Base-by-base conservation (phyloP, 2,888 invertebrate genomes). In the Mimumesa dahlbomi region DNA sequence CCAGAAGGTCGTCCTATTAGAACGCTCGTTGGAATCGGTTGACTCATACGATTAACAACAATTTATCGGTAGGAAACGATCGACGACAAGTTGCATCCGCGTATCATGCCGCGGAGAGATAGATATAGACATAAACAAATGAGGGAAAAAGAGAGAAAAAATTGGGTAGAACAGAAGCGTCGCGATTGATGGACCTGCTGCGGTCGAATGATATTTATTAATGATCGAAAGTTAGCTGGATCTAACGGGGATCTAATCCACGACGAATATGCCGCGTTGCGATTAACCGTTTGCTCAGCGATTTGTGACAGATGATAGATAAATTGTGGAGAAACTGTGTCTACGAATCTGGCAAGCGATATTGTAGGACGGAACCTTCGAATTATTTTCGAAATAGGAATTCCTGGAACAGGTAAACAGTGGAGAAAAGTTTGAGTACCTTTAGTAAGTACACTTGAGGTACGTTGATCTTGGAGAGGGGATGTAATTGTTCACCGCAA, bases 241-340 rank as follows among this genome's bases (percentile, higher is more conserved):
- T 31, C 22, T 18, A 66, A 68, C 67, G 46, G 68, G 31, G 43
- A 66, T 45, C 22, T 43, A 49, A 59, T 69, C 18, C 21, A 40
- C 45, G 42, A 49, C 42, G 40, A 9, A 13, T 14, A 9, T 56
- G 13, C 11, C 6, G 14, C n/a, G 9, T 7, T 19, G 16, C 25
- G 22, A n/a, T 13, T 14, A 11, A 14, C 7, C 7, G 31, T n/a
- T 38, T 42, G 34, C 16, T 40, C 38, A 36, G 16, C n/a, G 34
- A 36, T 36, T 48, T 42, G 50, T 14, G 34, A 50, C 58, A 43
- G 16, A 21, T 31, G 31, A 38, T 9, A 4, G 9, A 22, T 18
- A 5, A 46, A 50, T 46, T 31, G 45, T 53, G 1, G n/a, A 13
- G 16, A 29, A 46, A 11, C 36, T 57, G 9, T 5, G 6, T 16